phyloP scores from a whole-genome alignment of 2,113 vertebrate species.

The Cricetomys ansorgei region DNA sequence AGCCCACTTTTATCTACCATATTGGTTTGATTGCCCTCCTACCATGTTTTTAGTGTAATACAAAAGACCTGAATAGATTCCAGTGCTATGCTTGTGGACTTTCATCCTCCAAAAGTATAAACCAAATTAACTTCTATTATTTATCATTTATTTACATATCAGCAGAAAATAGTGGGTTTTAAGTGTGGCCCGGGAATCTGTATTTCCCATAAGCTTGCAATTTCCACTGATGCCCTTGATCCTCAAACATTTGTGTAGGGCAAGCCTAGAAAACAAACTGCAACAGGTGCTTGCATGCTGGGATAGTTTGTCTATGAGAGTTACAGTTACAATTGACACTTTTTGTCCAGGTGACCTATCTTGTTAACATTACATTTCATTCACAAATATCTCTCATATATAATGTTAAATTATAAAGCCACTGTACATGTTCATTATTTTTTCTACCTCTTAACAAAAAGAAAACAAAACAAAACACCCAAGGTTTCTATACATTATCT shows the following conservation, averaged over 20 bases:
- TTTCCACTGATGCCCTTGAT: neutral
- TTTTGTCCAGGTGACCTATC: neutral
- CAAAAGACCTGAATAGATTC: neutral
- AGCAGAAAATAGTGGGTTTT: neutral
- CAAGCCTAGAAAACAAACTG: neutral
- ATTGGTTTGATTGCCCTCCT: neutral
- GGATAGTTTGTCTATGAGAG: neutral
- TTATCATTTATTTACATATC: neutral
- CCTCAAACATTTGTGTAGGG: neutral
- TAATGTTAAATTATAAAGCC: neutral
- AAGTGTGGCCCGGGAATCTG: neutral
- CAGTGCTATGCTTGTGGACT: neutral
- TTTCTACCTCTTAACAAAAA: neutral
- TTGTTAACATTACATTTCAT: neutral
- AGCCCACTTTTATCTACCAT: too few relatives aligned
- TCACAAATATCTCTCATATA: neutral
- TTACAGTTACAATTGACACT: neutral
- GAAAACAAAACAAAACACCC: neutral
- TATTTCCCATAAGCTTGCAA: neutral
- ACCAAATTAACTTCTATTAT: neutral
- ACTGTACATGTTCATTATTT: neutral
- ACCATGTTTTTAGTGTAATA: neutral
- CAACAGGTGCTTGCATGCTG: neutral
- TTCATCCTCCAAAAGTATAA: neutral
- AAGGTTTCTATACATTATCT: neutral